These are phyloP conservation scores for Pachliopta kotzebuea DNA, from an alignment of 2,888 invertebrate species.

Conservation along the genomic window DNA sequence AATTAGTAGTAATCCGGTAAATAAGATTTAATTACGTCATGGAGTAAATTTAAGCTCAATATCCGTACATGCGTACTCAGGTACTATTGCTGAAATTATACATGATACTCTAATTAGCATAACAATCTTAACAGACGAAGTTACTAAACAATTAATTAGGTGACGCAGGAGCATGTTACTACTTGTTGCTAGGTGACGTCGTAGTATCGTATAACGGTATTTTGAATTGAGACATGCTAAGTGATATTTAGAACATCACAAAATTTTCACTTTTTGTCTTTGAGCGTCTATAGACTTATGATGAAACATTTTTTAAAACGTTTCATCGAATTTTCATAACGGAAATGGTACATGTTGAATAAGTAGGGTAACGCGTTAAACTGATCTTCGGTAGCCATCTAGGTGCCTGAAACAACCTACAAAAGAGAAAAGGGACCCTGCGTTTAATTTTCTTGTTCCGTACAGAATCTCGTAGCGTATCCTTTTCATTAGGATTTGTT, in stretches of 20 bases:
- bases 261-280: too few species aligned
- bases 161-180: conserved; percentile 21
- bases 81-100: conserved; percentile 20
- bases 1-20: too few species aligned
- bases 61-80: background rate
- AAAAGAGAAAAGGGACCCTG: background rate
- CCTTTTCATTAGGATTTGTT: conserved; percentile 15
- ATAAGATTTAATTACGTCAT: background rate
- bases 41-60: background rate
- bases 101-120: conserved; percentile 24
- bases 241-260: background rate
- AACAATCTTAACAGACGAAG: conserved; percentile 26
- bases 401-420: background rate
- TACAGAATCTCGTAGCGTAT: conserved; percentile 7
- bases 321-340: background rate
- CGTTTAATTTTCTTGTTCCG: conserved; percentile 22
- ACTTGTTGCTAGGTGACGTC: conserved; percentile 23
- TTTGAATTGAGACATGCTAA: background rate
- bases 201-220: background rate
- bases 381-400: background rate
- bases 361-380: background rate
- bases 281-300: too few species aligned
- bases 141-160: conserved; percentile 26
- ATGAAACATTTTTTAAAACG: background rate
- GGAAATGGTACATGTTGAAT: background rate